Conservation (phyloP, 1,140 invertebrate genomes). For the Bombus haemorrhoidalis region DNA sequence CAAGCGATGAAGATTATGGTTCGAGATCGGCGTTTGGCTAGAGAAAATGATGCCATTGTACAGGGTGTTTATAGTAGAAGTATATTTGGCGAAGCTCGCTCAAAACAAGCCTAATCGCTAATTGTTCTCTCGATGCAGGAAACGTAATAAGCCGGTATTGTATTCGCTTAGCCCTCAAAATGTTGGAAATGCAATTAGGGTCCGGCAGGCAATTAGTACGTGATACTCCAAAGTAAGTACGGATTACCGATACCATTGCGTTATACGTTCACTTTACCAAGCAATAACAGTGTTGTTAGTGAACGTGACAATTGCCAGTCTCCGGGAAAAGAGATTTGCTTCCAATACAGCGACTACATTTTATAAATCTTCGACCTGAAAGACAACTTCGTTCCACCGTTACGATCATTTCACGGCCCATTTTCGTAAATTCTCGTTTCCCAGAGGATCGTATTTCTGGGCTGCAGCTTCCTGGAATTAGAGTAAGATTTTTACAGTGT, state of each 20-base stretch:
- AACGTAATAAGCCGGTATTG: conserved; percentile 13
- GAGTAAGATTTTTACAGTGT: conserved; percentile 12
- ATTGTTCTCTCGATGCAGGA: conserved; percentile 10
- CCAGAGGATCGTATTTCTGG: background rate
- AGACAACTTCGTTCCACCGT: background rate
- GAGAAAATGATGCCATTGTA: background rate
- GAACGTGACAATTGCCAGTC: background rate
- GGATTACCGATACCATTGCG: conserved; percentile 27
- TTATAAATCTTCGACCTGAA: background rate
- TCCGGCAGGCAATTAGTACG: conserved; percentile 26
- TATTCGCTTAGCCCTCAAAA: background rate
- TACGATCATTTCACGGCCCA: background rate
- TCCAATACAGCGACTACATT: background rate
- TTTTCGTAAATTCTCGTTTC: background rate
- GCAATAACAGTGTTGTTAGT: background rate
- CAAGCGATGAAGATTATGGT: background rate
- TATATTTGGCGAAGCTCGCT: conserved; percentile 20
- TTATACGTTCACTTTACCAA: conserved; percentile 28
- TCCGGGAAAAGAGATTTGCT: no score
- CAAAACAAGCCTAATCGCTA: conserved; percentile 22
- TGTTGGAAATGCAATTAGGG: conserved; percentile 50
- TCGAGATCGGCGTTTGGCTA: background rate
- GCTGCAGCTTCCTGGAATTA: background rate
- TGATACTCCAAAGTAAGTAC: conserved; percentile 48
- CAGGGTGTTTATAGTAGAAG: background rate